These are phyloP conservation scores for Chymomyza amoena DNA, from an alignment of 2,888 invertebrate species.

Conservation along the genomic window DNA sequence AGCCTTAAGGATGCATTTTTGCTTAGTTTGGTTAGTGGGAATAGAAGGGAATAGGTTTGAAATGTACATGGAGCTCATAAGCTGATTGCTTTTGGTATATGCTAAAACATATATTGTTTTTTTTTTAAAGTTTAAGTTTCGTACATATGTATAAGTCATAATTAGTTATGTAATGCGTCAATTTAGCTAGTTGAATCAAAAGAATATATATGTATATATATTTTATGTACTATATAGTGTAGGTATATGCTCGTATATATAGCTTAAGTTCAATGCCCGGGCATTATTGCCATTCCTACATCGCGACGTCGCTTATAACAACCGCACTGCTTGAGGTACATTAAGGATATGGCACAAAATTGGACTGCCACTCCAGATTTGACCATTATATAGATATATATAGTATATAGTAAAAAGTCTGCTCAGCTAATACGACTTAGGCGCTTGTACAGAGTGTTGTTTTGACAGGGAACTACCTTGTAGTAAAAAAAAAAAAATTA, in stretches of 20 bases:
- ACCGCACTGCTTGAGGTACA: slow-evolving; percentile 70
- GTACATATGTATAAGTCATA: slow-evolving; percentile 35
- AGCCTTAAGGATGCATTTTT: not conserved
- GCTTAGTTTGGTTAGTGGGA: not conserved
- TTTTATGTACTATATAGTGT: slow-evolving; percentile 1
- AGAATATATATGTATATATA: slow-evolving; percentile 23
- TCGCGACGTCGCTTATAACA: slow-evolving; percentile 41
- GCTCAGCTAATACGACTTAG: not conserved
- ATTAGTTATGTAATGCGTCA: not conserved
- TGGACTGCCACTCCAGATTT: not conserved
- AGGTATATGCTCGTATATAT: not conserved
- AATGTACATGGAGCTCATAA: slow-evolving; percentile 13
- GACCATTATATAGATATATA: not conserved
- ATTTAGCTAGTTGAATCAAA: slow-evolving; percentile 54
- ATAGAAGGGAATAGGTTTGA: not conserved
- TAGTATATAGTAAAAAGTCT: not conserved
- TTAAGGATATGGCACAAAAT: slow-evolving; percentile 52
- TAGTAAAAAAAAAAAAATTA: slow-evolving; percentile 25
- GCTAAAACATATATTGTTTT: not conserved
- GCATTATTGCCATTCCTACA: not conserved
- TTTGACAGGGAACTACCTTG: slow-evolving; percentile 36
- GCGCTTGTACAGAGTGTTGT: slow-evolving; percentile 2
- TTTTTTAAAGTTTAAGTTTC: slow-evolving; percentile 2
- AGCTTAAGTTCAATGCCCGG: not conserved
- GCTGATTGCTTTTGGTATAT: slow-evolving; percentile 2